Base-by-base conservation (phyloP, 2,113 vertebrate species). In the Chionodraco myersi region DNA sequence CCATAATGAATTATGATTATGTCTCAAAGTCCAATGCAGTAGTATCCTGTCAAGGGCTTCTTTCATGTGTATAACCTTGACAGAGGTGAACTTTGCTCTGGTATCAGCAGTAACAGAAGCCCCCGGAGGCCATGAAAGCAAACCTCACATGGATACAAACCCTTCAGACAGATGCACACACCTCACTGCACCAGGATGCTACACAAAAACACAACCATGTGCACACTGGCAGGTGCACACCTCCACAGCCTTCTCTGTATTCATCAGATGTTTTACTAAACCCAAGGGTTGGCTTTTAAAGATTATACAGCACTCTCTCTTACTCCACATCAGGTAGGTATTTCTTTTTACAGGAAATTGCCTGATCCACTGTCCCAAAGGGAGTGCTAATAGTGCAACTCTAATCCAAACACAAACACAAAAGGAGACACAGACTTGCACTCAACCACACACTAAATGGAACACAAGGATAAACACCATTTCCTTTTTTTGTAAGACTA, bases 261-360 rank as follows among this genome's bases (percentile, higher is more conserved):
- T 90, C 89, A 92, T 89, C 89, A 85, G 84, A 89, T 88, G 85
- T 87, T 87, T 81, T 79, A 89, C 86, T 73, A 78, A 89, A 86
- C 89, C 85, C 84, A 81, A 80, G 86, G 92, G 84, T 84, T 83
- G 75, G 86, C 88, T 92, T 92, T 90, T 88, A 91, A 91, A 90
- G 87, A 89, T 89, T 90, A 90, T 84, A 91, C 85, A 77, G 80
- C 90, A 45, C 82, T 85, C 84, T 77, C 82, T 81, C 82, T 81
- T 88, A 71, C 81, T 75, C 57, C 57, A 84, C 85, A 83, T 88
- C 85, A 92, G 86, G 77, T 90, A 85, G 72, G 75, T 8, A 56
- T 74, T 88, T 88, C 84, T 79, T 58, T 81, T 21, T 64, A 90
- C 89, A 93, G 89, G 89, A 90, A 92, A 91, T 91, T 93, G 89